Evolutionary conservation across 2,888 invertebrate species (phyloP), one percentile per base, ranked within the genome.

Genomic region (Ethmia dodecea): DNA sequence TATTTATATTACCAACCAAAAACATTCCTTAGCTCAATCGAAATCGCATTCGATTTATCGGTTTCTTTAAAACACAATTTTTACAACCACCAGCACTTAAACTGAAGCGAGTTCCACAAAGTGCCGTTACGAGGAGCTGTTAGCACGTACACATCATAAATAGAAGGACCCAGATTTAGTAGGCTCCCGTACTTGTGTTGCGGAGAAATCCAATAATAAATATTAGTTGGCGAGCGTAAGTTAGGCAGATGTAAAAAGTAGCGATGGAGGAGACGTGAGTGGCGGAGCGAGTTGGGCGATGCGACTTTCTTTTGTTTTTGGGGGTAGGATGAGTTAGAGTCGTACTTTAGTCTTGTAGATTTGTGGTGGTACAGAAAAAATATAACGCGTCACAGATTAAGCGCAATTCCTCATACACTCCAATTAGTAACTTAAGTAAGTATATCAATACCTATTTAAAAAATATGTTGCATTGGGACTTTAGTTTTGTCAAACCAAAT

Each of bases 131-230:
- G 31, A 26, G 20, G 8, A 42, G 43, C 43, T 55, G 51, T 51
- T 46, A 53, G 49, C 73, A 73, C 72, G 73, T 64, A 33, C 47
- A 31, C 40, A 34, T 50, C 59, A 64, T 71, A 67, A 70, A 69
- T 64, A 68, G 47, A 37, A 40, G 37, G 38, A 45, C 45, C 45
- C 52, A 63, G 65, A 64, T 68, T 68, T 68, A 64, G 57, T 55
- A 60, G 58, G 58, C 52, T 55, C 49, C 54, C 48, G 39, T 49
- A 43, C 49, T 40, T 49, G 49, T 55, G 57, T 59, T 52, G 53
- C 36, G 38, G 43, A 41, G 44, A 48, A 58, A 66, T 60, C 58
- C 50, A 58, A 66, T 66, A 61, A 61, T 66, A 66, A 60, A 64
- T 60, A 64, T 59, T 55, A 56, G 54, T 43, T 38, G 35, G 34